phyloP scores from a whole-genome alignment of 2,797 vertebrate genomes.

The Gambusia yucatana region DNA sequence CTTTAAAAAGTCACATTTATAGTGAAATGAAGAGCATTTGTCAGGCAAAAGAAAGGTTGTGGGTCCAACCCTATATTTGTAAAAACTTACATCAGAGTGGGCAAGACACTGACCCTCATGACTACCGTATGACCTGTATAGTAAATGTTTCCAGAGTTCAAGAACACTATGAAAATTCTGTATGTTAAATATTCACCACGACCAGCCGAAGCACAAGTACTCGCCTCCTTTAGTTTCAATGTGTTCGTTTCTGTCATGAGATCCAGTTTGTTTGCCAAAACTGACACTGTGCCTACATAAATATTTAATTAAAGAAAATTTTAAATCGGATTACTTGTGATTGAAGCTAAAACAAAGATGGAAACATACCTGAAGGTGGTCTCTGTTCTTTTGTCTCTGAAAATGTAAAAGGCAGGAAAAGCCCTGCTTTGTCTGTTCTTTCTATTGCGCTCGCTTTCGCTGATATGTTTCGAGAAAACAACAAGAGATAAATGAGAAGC shows the following conservation, averaged over 20 bases:
- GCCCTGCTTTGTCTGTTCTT: background rate
- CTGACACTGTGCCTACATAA: background rate
- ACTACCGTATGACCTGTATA: background rate
- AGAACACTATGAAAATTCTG: background rate
- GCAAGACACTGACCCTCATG: background rate
- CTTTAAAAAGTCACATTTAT: background rate
- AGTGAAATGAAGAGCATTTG: background rate
- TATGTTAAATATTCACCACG: background rate
- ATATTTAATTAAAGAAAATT: background rate
- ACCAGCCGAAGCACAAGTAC: background rate
- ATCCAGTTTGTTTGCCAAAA: background rate
- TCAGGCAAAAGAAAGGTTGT: background rate
- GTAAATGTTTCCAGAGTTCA: background rate
- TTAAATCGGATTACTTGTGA: no score
- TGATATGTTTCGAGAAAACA: background rate
- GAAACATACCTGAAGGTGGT: background rate
- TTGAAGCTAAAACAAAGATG: background rate
- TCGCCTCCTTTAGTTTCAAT: background rate
- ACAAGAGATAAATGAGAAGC: background rate
- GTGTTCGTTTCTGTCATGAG: background rate
- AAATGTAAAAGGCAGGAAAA: background rate
- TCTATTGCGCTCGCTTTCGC: background rate
- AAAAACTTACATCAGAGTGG: background rate
- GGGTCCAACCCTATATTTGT: background rate
- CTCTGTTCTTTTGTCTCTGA: background rate